These are phyloP conservation scores for Gadopsis marmoratus DNA, from an alignment of 2,797 vertebrate genomes.

Conservation along the genomic window DNA sequence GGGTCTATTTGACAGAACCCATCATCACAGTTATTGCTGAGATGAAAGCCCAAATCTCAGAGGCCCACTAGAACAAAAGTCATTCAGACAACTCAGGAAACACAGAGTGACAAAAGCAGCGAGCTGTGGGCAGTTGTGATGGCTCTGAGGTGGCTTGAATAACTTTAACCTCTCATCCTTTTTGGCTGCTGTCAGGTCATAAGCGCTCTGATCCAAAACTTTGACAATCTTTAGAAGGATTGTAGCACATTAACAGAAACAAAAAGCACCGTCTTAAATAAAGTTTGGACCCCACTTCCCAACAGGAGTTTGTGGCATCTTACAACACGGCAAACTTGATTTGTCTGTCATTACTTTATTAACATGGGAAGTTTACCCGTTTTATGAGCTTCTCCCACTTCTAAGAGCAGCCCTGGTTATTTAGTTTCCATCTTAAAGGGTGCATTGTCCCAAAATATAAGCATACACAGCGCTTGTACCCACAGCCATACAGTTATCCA, in stretches of 20 bases:
- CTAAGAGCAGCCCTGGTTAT: not conserved
- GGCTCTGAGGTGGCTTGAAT: slow-evolving; percentile 66
- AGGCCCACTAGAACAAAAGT: slow-evolving; percentile 75
- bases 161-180: slow-evolving; percentile 82
- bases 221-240: not conserved
- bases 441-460: not conserved
- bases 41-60: slow-evolving; percentile 77
- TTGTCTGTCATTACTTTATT: not conserved
- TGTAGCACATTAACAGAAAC: not conserved
- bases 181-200: slow-evolving; percentile 57
- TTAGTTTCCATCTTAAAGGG: not conserved
- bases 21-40: slow-evolving; percentile 79
- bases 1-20: slow-evolving; percentile 83
- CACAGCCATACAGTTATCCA: not conserved
- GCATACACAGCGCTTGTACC: not conserved
- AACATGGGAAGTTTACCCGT: not conserved
- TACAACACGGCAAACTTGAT: not conserved
- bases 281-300: not conserved
- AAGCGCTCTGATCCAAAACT: not conserved
- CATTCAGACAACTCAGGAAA: slow-evolving; percentile 83
- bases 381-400: not conserved
- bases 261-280: not conserved
- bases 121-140: slow-evolving; percentile 30
- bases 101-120: slow-evolving; percentile 42
- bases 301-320: not conserved